These are phyloP conservation scores for Cydia strobilella DNA, from an alignment of 1,140 invertebrate genomes.

Conservation along the genomic window DNA sequence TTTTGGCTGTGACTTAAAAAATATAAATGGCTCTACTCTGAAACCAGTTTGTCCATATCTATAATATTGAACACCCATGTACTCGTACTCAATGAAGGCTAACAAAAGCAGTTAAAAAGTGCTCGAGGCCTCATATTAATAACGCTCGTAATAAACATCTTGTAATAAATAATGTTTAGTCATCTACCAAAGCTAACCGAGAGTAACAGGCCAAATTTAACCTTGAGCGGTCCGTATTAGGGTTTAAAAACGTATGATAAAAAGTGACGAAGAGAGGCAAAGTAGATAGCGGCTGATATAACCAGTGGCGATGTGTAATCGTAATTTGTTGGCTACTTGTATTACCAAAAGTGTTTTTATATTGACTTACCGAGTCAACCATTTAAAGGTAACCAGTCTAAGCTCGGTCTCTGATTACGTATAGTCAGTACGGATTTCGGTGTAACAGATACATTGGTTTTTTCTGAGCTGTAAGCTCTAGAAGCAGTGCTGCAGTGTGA, in stretches of 20 bases:
- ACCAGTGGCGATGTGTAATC: slow-evolving; percentile 56
- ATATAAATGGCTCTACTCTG: background rate
- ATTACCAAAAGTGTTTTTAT: slow-evolving; percentile 49
- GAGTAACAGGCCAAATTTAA: background rate
- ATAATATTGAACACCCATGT: slow-evolving; percentile 41
- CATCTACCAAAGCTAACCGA: background rate
- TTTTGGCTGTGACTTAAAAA: background rate
- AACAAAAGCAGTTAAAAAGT: slow-evolving; percentile 47
- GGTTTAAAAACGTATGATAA: background rate
- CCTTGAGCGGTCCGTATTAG: background rate
- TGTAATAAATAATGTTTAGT: slow-evolving; percentile 34
- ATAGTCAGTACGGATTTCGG: background rate
- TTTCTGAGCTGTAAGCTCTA: background rate
- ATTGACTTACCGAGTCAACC: background rate
- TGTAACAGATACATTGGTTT: background rate
- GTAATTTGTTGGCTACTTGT: slow-evolving; percentile 73
- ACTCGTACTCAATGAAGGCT: slow-evolving; percentile 58
- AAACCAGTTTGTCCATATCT: background rate
- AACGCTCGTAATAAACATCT: slow-evolving; percentile 58
- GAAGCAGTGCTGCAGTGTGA: background rate
- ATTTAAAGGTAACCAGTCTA: background rate
- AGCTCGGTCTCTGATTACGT: background rate
- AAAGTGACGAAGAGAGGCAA: background rate
- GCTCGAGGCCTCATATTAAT: slow-evolving; percentile 36
- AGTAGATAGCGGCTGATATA: slow-evolving; percentile 17